Conservation (phyloP, 1,140 invertebrate species). For the Drosophila lacteicornis region DNA sequence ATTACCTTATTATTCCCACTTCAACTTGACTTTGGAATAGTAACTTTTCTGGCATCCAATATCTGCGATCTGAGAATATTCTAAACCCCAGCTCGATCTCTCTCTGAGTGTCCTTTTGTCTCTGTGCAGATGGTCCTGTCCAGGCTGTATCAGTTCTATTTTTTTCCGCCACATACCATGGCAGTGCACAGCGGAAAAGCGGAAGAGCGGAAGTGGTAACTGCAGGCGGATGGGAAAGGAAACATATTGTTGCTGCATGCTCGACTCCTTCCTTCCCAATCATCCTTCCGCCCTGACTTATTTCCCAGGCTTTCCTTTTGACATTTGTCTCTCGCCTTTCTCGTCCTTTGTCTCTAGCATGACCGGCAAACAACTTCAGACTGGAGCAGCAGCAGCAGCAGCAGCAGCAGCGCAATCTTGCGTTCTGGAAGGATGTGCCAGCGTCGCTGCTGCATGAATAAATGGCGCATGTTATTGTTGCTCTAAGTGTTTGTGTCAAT, state of each 20-base stretch:
- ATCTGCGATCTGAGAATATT: too few species aligned
- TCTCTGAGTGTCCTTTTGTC: too few species aligned
- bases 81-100: too few species aligned
- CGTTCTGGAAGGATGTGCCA: slow-evolving; percentile 5
- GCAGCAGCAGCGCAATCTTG: slow-evolving; percentile 28
- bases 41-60: too few species aligned
- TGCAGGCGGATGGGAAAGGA: slow-evolving; percentile 52
- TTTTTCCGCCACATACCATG: not conserved
- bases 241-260: slow-evolving; percentile 51
- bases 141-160: not conserved
- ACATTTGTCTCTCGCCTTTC: slow-evolving; percentile 48
- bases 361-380: slow-evolving; percentile 55
- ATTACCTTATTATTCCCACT: too few species aligned
- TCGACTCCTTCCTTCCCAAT: slow-evolving; percentile 2
- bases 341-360: slow-evolving; percentile 58
- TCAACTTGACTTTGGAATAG: too few species aligned
- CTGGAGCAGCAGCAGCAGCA: slow-evolving; percentile 11
- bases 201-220: slow-evolving; percentile 47
- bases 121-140: too few species aligned
- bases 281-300: not conserved
- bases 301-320: slow-evolving; percentile 25
- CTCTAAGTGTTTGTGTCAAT: slow-evolving; percentile 72
- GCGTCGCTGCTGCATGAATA: slow-evolving; percentile 52
- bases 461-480: slow-evolving; percentile 71
- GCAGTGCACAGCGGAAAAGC: not conserved